Base-by-base conservation (phyloP, 2,888 invertebrate genomes). In the Tetrapedia diversipes region DNA sequence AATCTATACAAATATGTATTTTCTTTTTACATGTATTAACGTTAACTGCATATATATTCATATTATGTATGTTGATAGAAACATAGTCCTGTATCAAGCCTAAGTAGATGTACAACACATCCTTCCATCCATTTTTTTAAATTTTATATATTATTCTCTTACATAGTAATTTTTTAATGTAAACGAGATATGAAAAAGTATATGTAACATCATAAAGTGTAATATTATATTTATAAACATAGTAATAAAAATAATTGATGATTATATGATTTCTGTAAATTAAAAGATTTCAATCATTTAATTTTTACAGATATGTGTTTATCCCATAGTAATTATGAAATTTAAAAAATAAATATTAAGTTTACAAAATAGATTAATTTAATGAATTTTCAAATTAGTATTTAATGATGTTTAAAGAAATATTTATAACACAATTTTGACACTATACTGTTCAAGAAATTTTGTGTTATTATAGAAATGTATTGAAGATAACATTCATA, bases 101-200 rank as follows among this genome's bases (percentile, higher is more conserved):
- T 59, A 73, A 29, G 47, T 34, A 75, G 22, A 65, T 67, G 22
- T 74, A 54, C n/a, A 60, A 19, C 34, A 65, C 74, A 60, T 65
- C 65, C 74, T 64, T 54, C 56, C 49, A 22, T 47, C 10, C 27
- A 22, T 60, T 75, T 59, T 43, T 47, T 39, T 14, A 65, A 41
- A 53, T 63, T 43, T 63, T 14, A 54, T 24, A 49, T 27, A 41
- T 53, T 60, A 34, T 39, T 73, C 34, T 39, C 11, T 51, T 32
- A 59, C 51, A 37, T 67, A n/a, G 39, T n/a, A 39, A 16, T 51
- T 37, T 51, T 34, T 27, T 24, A 34, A 65, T 24, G 16, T 59
- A 47, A 67, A 32, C 53, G 53, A 60, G 54, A 39, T 45, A 73
- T 64, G 64, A 47, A 64, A 73, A 75, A 47, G 53, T 73, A 74